phyloP scores from a whole-genome alignment of 2,888 invertebrate genomes.

The Cheilosia scutellata region DNA sequence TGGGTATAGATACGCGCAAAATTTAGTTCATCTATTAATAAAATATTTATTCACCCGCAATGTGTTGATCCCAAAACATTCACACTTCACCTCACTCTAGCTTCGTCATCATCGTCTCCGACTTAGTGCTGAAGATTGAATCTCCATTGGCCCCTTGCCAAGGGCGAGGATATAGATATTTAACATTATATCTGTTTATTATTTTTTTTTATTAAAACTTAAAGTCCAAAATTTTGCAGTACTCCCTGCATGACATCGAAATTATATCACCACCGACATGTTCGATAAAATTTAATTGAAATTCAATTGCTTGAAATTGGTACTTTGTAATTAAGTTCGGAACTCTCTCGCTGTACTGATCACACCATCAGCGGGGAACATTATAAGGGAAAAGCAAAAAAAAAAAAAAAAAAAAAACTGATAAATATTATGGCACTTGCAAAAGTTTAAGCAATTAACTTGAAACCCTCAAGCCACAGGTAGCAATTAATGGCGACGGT shows the following conservation, averaged over 20 bases:
- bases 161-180: conserved; percentile 25
- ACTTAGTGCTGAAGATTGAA: background rate
- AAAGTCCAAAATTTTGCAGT: background rate
- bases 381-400: background rate
- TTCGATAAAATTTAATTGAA: conserved; percentile 71
- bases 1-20: background rate
- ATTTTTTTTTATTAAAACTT: conserved; percentile 13
- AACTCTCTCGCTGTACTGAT: background rate
- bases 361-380: background rate
- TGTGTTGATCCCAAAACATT: conserved; percentile 57
- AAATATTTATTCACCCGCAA: conserved; percentile 62
- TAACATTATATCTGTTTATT: conserved; percentile 6
- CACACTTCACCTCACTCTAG: conserved; percentile 14
- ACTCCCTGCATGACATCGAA: background rate
- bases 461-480: conserved; percentile 30
- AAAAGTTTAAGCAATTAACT: conserved; percentile 65
- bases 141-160: conserved; percentile 46
- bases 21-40: conserved; percentile 61
- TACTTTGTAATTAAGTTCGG: conserved; percentile 67
- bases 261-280: conserved; percentile 33
- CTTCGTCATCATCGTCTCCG: background rate
- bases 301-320: conserved; percentile 67
- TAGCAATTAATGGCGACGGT: conserved; percentile 44
- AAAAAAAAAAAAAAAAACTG: conserved; percentile 25
- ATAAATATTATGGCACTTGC: conserved; percentile 36